phyloP scores from a whole-genome alignment of 2,797 vertebrate species.

The Phoeniculus purpureus region DNA sequence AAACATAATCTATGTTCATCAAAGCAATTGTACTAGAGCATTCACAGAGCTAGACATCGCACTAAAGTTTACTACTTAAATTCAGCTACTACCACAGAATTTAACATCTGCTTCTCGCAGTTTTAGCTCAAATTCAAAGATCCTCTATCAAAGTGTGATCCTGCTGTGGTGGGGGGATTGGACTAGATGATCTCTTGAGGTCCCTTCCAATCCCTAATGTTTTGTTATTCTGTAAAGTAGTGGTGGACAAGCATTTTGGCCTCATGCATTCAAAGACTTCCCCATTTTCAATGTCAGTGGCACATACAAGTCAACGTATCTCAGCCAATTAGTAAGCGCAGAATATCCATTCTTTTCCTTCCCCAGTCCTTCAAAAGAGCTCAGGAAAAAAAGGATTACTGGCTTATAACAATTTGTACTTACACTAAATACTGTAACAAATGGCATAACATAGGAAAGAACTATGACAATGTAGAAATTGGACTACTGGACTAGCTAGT shows the following conservation, averaged over 20 bases:
- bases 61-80: neutral
- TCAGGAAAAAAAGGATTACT: neutral
- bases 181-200: no score
- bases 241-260: neutral
- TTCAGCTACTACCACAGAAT: neutral
- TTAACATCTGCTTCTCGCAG: neutral
- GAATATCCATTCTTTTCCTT: neutral
- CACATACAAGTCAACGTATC: fast-evolving
- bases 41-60: neutral
- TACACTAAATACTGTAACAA: neutral
- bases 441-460: neutral
- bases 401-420: neutral
- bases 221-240: neutral
- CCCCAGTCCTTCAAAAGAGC: neutral
- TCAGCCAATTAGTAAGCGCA: neutral
- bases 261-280: neutral
- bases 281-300: neutral
- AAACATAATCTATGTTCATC: neutral
- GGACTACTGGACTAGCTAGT: no score
- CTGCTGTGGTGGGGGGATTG: no score
- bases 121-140: neutral
- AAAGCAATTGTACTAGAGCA: neutral
- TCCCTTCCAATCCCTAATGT: no score
- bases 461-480: neutral
- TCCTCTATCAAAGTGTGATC: neutral